Conservation (phyloP, 2,797 vertebrate genomes). For the Lutjanus argentimaculatus region DNA sequence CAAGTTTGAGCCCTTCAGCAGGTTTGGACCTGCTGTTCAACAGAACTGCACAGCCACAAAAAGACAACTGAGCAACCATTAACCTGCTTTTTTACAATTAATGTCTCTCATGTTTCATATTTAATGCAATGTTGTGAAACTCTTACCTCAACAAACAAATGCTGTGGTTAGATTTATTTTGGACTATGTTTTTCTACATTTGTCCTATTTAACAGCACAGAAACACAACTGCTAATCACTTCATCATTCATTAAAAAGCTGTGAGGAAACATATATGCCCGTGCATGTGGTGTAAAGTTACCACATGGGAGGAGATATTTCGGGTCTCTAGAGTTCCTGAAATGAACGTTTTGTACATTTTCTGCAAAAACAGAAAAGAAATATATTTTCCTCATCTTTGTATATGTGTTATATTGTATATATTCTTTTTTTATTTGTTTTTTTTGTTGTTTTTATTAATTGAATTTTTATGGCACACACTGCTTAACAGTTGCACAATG, state of each 20-base stretch:
- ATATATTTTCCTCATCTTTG: too few species aligned
- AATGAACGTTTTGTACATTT: neutral
- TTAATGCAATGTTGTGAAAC: neutral
- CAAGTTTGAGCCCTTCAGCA: slow-evolving; percentile 35
- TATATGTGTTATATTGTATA: too few species aligned
- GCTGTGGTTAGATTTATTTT: neutral
- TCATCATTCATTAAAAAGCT: slow-evolving; percentile 35
- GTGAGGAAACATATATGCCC: slow-evolving; percentile 12
- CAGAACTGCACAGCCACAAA: neutral
- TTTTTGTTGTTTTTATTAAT: too few species aligned
- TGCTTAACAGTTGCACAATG: too few species aligned
- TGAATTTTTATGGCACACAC: too few species aligned
- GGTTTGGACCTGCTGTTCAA: slow-evolving; percentile 8
- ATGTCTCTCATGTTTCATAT: neutral
- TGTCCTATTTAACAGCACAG: neutral
- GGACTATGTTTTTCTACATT: neutral
- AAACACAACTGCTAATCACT: slow-evolving; percentile 17
- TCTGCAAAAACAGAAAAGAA: too few species aligned
- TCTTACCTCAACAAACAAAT: neutral
- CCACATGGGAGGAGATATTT: neutral
- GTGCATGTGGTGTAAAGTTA: neutral
- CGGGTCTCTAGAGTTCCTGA: neutral
- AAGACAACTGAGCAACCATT: neutral
- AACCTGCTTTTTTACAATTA: neutral
- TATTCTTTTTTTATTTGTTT: too few species aligned